Evolutionary conservation across 2,113 vertebrate genomes (phyloP).

Genomic region (Manacus vitellinus): DNA sequence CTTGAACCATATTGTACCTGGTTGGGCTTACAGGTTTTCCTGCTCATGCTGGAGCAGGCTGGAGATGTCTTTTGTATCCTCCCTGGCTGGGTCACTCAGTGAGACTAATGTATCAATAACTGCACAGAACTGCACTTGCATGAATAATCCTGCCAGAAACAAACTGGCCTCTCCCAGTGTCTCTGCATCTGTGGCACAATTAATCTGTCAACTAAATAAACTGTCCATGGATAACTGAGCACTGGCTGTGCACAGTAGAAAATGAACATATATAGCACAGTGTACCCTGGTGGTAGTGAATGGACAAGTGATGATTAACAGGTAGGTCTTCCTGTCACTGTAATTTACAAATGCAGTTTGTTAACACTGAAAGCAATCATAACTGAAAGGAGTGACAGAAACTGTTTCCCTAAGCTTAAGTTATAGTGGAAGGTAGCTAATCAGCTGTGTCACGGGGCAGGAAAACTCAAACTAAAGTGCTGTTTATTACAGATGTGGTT

Average conservation of each 20-base stretch:
- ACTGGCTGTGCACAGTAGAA: neutral
- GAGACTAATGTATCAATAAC: neutral
- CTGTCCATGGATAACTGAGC: neutral
- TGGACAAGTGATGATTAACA: neutral
- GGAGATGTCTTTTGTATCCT: neutral
- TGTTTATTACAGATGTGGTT: neutral
- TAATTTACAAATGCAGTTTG: neutral
- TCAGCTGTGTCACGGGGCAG: neutral
- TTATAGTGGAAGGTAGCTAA: neutral
- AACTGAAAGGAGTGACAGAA: neutral
- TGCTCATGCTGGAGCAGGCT: neutral
- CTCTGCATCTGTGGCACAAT: neutral
- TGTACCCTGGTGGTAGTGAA: fast-evolving
- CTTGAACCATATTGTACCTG: neutral
- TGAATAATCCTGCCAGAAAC: slow-evolving; percentile 11
- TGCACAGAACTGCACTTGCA: neutral
- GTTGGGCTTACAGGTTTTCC: neutral
- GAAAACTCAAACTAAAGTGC: neutral
- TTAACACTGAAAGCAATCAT: neutral
- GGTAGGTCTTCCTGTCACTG: neutral
- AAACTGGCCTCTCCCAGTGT: neutral
- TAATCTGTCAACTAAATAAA: slow-evolving; percentile 20
- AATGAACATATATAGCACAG: neutral
- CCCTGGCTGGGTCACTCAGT: neutral
- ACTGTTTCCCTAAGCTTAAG: neutral